These are phyloP conservation scores for Delphinus delphis DNA, from an alignment of 2,113 vertebrate species.

Conservation along the genomic window DNA sequence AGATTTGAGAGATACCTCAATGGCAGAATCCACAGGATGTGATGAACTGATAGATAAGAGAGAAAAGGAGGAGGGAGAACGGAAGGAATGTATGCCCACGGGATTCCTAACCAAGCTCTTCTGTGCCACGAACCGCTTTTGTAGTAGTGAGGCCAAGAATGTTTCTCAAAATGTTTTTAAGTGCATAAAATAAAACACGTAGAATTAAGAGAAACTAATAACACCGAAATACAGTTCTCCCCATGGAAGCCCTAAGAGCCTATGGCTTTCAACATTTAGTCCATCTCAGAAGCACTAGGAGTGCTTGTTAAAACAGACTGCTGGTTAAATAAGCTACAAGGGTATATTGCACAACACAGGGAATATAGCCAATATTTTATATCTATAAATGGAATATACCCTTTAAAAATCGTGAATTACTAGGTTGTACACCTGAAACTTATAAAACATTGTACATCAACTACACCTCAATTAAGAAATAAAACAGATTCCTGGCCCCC, in stretches of 20 bases:
- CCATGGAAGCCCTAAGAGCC: not conserved
- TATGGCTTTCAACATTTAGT: not conserved
- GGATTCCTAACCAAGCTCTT: not conserved
- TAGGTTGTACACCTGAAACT: not conserved
- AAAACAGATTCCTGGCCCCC: not conserved
- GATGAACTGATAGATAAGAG: not conserved
- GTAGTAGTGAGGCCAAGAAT: not conserved
- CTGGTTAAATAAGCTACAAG: not conserved
- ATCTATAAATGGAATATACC: not conserved
- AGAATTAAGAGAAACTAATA: not conserved
- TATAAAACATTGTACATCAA: not conserved
- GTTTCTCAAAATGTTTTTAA: not conserved
- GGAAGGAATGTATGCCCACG: not conserved
- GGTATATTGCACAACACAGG: not conserved
- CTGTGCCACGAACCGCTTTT: not conserved
- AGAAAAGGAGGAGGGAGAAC: not conserved
- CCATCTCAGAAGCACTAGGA: not conserved
- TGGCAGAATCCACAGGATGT: not conserved
- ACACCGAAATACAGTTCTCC: not conserved
- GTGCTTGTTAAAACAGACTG: not conserved
- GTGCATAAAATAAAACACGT: not conserved
- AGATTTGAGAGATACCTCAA: not conserved
- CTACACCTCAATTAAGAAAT: not conserved
- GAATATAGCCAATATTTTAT: not conserved
- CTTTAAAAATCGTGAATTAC: not conserved